These are phyloP conservation scores for Itoplectis maculator DNA, from an alignment of 2,888 invertebrate species.

Conservation along the genomic window DNA sequence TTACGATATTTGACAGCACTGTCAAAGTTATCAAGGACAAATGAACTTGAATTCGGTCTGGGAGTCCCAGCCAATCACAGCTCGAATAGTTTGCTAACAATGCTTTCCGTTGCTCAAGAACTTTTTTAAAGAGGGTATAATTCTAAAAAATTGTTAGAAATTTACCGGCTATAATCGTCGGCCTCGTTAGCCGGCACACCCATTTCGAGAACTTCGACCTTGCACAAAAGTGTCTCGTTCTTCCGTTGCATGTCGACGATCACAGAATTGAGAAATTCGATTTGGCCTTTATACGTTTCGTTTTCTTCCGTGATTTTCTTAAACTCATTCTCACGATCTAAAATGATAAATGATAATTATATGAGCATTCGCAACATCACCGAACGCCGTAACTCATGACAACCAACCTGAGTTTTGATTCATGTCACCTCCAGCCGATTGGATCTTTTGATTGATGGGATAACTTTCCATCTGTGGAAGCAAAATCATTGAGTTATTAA, in stretches of 20 bases:
- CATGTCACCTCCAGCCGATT: constrained; percentile 71
- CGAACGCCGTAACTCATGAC: constrained; percentile 53
- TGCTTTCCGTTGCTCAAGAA: not conserved
- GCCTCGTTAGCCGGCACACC: constrained; percentile 85
- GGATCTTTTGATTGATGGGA: constrained; percentile 65
- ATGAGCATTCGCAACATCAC: constrained; percentile 39
- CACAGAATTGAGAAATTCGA: constrained; percentile 97
- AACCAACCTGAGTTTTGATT: constrained; percentile 73
- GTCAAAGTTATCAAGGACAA: too few relatives aligned
- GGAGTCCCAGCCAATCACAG: too few relatives aligned
- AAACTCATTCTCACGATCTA: constrained; percentile 67
- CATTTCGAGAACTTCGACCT: constrained; percentile 92
- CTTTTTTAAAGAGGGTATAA: not conserved
- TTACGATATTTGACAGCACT: too few relatives aligned
- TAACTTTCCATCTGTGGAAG: constrained; percentile 60
- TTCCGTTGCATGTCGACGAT: constrained; percentile 98
- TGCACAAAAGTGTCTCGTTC: constrained; percentile 92
- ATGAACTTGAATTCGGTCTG: too few relatives aligned
- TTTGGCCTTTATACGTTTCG: constrained; percentile 89
- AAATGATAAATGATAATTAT: constrained; percentile 35
- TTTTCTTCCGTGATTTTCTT: constrained; percentile 87
- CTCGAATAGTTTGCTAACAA: too few relatives aligned
- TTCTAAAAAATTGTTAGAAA: not conserved
- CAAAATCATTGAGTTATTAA: not conserved
- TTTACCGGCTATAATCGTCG: constrained; percentile 85